Conservation (phyloP, 2,797 vertebrate species). For the Gephyroberyx darwinii region DNA sequence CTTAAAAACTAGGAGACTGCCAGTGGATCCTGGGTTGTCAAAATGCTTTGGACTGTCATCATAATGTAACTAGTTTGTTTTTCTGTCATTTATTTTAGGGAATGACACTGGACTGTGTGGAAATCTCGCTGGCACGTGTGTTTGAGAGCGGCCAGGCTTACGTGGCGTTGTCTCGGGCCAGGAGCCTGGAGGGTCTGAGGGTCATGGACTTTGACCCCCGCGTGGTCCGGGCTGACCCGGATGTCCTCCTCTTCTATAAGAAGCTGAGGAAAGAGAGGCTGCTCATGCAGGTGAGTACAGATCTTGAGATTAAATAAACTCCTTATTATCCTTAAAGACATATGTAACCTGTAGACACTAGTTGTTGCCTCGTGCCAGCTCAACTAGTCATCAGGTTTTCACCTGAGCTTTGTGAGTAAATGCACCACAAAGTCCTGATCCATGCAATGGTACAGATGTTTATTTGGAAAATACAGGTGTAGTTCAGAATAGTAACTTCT, state of each 20-base stretch:
- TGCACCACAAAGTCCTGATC: too few relatives aligned
- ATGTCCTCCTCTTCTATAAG: slow-evolving; percentile 89
- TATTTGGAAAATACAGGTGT: not conserved
- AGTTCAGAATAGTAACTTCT: too few relatives aligned
- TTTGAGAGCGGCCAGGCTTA: slow-evolving; percentile 97
- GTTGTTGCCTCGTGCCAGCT: too few relatives aligned
- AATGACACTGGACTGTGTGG: slow-evolving; percentile 96
- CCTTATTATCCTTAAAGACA: not conserved
- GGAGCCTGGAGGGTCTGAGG: slow-evolving; percentile 88
- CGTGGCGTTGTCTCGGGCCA: slow-evolving; percentile 92
- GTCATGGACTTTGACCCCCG: slow-evolving; percentile 93
- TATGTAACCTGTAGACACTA: too few relatives aligned
- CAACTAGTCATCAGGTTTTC: too few relatives aligned
- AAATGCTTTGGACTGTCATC: not conserved
- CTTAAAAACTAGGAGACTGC: not conserved
- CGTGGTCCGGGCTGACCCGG: slow-evolving; percentile 88
- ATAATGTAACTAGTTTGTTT: not conserved
- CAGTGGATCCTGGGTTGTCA: not conserved
- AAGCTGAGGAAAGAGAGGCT: slow-evolving; percentile 83
- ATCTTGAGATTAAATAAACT: not conserved
- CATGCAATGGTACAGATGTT: not conserved
- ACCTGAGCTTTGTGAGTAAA: too few relatives aligned
- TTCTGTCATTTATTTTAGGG: slow-evolving; percentile 78
- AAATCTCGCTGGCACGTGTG: slow-evolving; percentile 93
- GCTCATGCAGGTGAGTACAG: slow-evolving; percentile 79